These are phyloP conservation scores for Sebastes schlegelii DNA, from an alignment of 2,113 vertebrate genomes.

Conservation along the genomic window DNA sequence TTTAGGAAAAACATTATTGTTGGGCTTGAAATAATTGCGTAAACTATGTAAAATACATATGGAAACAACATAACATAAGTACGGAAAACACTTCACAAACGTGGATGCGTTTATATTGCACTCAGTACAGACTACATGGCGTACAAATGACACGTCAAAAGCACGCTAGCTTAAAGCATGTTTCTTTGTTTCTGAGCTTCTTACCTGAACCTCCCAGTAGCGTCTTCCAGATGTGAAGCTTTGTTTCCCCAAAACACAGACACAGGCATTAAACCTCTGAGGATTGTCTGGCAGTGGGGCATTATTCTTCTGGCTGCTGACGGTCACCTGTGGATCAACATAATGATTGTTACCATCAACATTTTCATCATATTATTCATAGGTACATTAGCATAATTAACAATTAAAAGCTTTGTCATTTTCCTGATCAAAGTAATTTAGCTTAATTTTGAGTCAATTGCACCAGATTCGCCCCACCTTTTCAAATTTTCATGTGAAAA, in stretches of 20 bases:
- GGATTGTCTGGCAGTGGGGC: neutral
- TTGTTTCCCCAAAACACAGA: slow-evolving; percentile 63
- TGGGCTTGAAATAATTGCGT: no score
- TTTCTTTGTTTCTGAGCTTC: neutral
- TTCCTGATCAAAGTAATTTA: neutral
- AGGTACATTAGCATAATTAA: no score
- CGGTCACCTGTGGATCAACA: slow-evolving; percentile 46
- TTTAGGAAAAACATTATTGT: no score
- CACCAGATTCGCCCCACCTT: neutral
- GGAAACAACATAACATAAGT: no score
- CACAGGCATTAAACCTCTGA: slow-evolving; percentile 58
- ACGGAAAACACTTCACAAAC: no score
- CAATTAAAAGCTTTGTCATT: no score
- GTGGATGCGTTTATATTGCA: no score
- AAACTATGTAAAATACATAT: no score
- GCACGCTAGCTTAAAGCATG: no score
- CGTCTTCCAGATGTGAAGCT: slow-evolving; percentile 56
- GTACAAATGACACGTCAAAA: no score
- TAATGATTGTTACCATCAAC: neutral
- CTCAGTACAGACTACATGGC: no score
- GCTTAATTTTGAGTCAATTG: neutral
- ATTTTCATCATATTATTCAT: neutral
- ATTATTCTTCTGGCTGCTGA: slow-evolving; percentile 11
- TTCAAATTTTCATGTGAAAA: neutral
- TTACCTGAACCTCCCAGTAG: slow-evolving; percentile 70